These are phyloP conservation scores for Catajapyx aquilonaris DNA, from an alignment of 1,140 invertebrate genomes.

Conservation along the genomic window DNA sequence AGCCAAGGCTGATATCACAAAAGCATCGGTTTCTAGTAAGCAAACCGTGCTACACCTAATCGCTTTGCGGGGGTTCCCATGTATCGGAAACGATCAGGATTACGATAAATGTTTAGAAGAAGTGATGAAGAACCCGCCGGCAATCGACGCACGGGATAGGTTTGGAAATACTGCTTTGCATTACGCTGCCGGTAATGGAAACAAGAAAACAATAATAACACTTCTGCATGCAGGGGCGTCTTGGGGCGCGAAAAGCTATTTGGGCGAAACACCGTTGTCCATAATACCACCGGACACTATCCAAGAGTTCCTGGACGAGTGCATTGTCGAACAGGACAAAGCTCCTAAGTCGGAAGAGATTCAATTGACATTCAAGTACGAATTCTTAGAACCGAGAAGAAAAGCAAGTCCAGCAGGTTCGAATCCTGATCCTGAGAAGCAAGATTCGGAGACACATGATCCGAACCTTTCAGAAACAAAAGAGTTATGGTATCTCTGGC, in stretches of 20 bases:
- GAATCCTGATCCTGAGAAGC: constrained; percentile 1
- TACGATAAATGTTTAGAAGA: constrained; percentile 9
- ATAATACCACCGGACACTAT: constrained; percentile 40
- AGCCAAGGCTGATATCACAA: constrained; percentile 23
- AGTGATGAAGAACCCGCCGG: too few species aligned
- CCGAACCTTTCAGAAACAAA: constrained; percentile 39
- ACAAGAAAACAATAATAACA: constrained; percentile 30
- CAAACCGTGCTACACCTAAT: constrained; percentile 29
- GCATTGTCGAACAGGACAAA: constrained; percentile 35
- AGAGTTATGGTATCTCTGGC: constrained; percentile 38
- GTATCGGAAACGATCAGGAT: constrained; percentile 18
- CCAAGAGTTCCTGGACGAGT: constrained; percentile 44
- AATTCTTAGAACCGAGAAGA: background rate
- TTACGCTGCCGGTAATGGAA: constrained; percentile 49
- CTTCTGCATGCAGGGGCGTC: constrained; percentile 46
- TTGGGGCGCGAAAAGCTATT: constrained; percentile 39
- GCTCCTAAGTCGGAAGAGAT: constrained; percentile 29
- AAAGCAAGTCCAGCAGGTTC: background rate
- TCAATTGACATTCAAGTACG: background rate
- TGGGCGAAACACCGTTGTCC: constrained; percentile 40
- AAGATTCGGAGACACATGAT: constrained; percentile 8
- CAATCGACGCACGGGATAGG: constrained; percentile 32
- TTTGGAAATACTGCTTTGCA: constrained; percentile 58
- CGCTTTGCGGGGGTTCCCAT: too few species aligned
- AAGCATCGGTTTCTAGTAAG: constrained; percentile 19